phyloP scores from a whole-genome alignment of 1,140 invertebrate species.

The Papilio glaucus region DNA sequence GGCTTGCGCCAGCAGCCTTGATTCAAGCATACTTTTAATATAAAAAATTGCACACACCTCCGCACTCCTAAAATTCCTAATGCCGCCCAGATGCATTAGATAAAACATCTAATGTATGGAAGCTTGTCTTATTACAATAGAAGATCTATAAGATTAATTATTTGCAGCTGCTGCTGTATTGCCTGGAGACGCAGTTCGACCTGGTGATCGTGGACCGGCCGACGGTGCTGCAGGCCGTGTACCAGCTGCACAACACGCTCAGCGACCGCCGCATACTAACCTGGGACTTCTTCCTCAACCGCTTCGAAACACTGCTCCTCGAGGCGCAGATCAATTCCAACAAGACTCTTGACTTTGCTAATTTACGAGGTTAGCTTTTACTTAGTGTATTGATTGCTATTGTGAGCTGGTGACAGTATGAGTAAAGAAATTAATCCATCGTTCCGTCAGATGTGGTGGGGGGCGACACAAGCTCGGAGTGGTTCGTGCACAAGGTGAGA shows the following conservation, averaged over 20 bases:
- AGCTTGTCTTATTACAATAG: too few species aligned
- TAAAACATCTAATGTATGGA: too few species aligned
- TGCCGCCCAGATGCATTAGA: too few species aligned
- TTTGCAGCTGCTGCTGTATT: constrained; percentile 90
- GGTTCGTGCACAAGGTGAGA: constrained; percentile 93
- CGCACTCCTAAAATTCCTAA: too few species aligned
- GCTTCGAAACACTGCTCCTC: constrained; percentile 97
- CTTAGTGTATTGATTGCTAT: too few species aligned
- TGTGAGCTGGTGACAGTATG: too few species aligned
- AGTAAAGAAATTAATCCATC: too few species aligned
- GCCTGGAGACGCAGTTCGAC: constrained; percentile 96
- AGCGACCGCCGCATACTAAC: constrained; percentile 94
- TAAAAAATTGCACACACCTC: too few species aligned
- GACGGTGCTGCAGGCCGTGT: constrained; percentile 98
- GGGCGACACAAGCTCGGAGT: constrained; percentile 94
- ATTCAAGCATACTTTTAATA: too few species aligned
- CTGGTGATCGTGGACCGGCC: constrained; percentile 97
- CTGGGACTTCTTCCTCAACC: constrained; percentile 99
- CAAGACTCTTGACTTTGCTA: constrained; percentile 91
- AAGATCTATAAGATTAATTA: neutral
- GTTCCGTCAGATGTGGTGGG: constrained; percentile 91
- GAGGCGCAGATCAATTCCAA: constrained; percentile 97
- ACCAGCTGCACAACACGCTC: constrained; percentile 96
- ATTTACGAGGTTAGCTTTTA: constrained; percentile 88
- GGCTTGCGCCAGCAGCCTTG: too few species aligned